Base-by-base conservation (phyloP, 2,113 vertebrate genomes). In the Columba livia region DNA sequence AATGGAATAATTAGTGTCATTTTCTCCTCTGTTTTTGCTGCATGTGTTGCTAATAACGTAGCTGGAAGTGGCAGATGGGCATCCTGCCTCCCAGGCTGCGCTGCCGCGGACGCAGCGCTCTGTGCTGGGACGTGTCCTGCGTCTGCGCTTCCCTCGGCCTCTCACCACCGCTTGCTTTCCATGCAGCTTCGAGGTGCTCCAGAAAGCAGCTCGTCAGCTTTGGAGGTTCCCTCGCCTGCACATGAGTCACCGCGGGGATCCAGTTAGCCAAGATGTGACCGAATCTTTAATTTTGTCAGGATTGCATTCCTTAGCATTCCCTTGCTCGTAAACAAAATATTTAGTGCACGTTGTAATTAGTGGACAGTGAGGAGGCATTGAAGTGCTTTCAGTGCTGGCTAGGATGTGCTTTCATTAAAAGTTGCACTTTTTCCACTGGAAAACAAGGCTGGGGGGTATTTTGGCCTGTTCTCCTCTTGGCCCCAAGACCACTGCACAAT, bases 1-100 rank as follows among this genome's bases (percentile, higher is more conserved):
- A 94, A 42, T 56, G 79, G 56, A 80, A 53, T 78, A 70, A 91
- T 90, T 64, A 85, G 93, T 74, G 60, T 34, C 10, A 67, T 88
- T 82, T 91, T 95, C 74, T 86, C 26, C 73, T 79, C 81, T 0
- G 0, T 79, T 88, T 94, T 64, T 90, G 56, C 72, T 86, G 91
- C 51, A 56, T 42, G 61, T 15, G 3, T 47, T 91, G 67, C 71
- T 83, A 56, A 51, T 86, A 74, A 80, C 18, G 23, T 56, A 75
- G 88, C 79, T 90, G 79, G 48, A 80, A 93, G 93, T 96, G 92
- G 83, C 95, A 96, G 95, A 90, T 93, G 96, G 96, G 69, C 32
- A 71, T 84, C 88, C 83, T 80, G 65, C 88, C 83, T 80, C 88
- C 6, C 5, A 83, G 56, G 85, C 71, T 48, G 83, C 60, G 3